Evolutionary conservation across 2,797 vertebrate genomes (phyloP).

Genomic region (Tinamus major): DNA sequence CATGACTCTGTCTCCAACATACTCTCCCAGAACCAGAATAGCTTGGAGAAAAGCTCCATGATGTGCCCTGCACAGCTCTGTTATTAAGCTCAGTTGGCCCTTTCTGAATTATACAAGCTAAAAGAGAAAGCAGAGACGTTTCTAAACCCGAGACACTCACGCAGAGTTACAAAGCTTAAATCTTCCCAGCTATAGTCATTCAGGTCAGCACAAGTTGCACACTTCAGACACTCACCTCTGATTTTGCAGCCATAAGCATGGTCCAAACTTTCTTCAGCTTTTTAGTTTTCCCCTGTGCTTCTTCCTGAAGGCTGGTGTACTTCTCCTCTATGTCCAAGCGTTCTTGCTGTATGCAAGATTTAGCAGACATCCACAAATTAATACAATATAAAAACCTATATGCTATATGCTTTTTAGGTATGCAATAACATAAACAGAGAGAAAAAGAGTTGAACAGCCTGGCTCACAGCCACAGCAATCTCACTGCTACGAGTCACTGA

Average conservation of each 20-base stretch:
- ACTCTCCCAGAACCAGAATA: not conserved
- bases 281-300: constrained; percentile 98
- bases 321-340: constrained; percentile 99
- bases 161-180: not conserved
- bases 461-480: not conserved
- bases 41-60: not conserved
- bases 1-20: not conserved
- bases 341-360: constrained; percentile 89
- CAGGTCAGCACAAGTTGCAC: not conserved
- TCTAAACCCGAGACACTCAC: accelerated
- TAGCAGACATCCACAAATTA: constrained; percentile 18
- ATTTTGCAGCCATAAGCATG: constrained; percentile 99
- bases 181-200: not conserved
- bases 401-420: not conserved
- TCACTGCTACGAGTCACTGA: not conserved
- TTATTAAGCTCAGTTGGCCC: not conserved
- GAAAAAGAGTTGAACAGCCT: not conserved
- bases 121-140: not conserved
- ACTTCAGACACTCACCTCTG: constrained; percentile 85
- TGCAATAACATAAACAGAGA: not conserved
- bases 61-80: not conserved
- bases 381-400: not conserved
- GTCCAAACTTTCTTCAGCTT: constrained; percentile 99
- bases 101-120: not conserved
- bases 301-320: constrained; percentile 97